Evolutionary conservation across 2,888 invertebrate genomes (phyloP), one percentile per base, ranked within the genome.

Genomic region (Ceramica pisi): DNA sequence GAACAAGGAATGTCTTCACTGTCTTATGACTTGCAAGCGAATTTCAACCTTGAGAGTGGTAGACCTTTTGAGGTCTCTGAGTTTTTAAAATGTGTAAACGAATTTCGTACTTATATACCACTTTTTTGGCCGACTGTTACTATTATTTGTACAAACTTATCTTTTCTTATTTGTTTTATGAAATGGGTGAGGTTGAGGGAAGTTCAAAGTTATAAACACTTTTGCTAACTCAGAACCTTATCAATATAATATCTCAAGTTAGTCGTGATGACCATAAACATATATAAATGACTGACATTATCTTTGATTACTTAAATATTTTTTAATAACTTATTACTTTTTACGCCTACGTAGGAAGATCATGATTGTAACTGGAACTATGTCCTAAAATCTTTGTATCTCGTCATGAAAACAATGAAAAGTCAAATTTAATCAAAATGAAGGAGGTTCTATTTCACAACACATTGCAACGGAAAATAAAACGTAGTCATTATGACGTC

Each of bases 361-460:
- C 38, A 23, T 60, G 41, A 53, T 38, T n/a, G 14, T 21, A 41
- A 35, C 35, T 19, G 31, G 10, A 51, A 23, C n/a, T 26, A 8
- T n/a, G n/a, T 68, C 10, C 16, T 60, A 35, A n/a, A 60, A 44
- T 71, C 21, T 26, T 2, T 12, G 21, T 35, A 65, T 1, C 50
- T 61, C 38, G 14, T 57, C 60, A 78, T 62, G 14, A 66, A 41
- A 73, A 60, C 50, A 51, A 79, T 73, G 80, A 61, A 31, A 48
- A 48, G 44, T 16, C 50, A n/a, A 50, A 48, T 46, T 46, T 41
- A 31, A 44, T 48, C 14, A 41, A 26, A n/a, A 41, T 56, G 46
- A 19, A 21, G 5, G 26, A 56, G 1, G 48, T 53, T 71, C 81
- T 71, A 75, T 82, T 82, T 81, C 84, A 74, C 84, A 83, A 83